Evolutionary conservation across 2,797 vertebrate species (phyloP).

Genomic region (Xenentodon cancila): DNA sequence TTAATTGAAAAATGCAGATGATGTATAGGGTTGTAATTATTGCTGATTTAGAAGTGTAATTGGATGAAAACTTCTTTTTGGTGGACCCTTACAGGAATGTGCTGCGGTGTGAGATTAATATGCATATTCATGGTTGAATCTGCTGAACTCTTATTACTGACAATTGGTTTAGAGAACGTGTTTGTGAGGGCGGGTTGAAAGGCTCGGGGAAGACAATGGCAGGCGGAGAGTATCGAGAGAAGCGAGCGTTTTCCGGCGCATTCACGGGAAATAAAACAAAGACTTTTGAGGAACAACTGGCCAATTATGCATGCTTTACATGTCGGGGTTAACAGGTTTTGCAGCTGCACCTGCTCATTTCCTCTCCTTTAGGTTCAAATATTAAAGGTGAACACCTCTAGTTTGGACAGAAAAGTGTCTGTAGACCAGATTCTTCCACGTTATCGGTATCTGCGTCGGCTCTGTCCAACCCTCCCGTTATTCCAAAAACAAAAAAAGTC

Average conservation of each 20-base stretch:
- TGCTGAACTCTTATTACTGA: slow-evolving; percentile 61
- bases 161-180: slow-evolving; percentile 57
- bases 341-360: too few relatives aligned
- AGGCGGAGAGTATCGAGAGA: slow-evolving; percentile 19
- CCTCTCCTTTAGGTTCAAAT: too few relatives aligned
- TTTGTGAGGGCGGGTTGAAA: slow-evolving; percentile 54
- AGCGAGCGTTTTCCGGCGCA: slow-evolving; percentile 39
- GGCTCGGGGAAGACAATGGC: slow-evolving; percentile 50
- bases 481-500: too few relatives aligned
- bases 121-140: slow-evolving; percentile 71
- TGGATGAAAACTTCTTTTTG: slow-evolving; percentile 76
- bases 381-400: too few relatives aligned
- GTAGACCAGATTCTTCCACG: too few relatives aligned
- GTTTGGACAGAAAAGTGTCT: too few relatives aligned
- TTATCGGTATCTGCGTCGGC: too few relatives aligned
- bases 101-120: slow-evolving; percentile 60
- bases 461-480: too few relatives aligned
- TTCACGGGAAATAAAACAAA: slow-evolving; percentile 34
- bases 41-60: slow-evolving; percentile 81
- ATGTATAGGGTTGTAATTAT: slow-evolving; percentile 81
- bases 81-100: slow-evolving; percentile 41
- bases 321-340: neutral
- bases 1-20: slow-evolving; percentile 85
- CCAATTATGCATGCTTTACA: neutral
- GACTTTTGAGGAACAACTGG: slow-evolving; percentile 9